Percentiles rank a stretch among this genome's conserved stretches.
phyloP scores from a whole-genome alignment of 2,888 invertebrate genomes.

The Catocala sponsa region DNA sequence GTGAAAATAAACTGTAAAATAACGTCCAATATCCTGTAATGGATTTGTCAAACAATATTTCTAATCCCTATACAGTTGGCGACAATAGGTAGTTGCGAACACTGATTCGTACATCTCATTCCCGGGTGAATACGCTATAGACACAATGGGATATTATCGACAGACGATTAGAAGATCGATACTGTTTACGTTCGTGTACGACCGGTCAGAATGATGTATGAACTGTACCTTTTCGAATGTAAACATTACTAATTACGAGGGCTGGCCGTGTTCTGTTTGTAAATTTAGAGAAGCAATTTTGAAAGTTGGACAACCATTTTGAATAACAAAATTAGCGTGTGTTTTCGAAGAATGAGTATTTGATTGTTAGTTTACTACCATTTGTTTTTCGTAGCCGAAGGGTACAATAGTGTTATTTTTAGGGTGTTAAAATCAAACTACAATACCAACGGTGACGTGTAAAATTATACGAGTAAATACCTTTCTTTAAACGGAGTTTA shows the following conservation, averaged over 20 bases:
- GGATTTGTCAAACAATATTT: constrained; percentile 16
- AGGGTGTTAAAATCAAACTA: no score
- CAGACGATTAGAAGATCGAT: constrained; percentile 37
- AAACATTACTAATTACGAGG: constrained; percentile 4
- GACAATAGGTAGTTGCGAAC: constrained; percentile 29
- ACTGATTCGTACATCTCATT: constrained; percentile 30
- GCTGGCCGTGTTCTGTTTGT: constrained; percentile 1
- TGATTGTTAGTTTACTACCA: no score
- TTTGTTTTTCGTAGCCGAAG: no score
- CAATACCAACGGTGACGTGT: no score
- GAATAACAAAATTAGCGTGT: background rate
- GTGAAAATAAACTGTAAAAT: background rate
- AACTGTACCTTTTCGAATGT: constrained; percentile 8
- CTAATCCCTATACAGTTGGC: constrained; percentile 2
- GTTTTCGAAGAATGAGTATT: no score
- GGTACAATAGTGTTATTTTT: no score
- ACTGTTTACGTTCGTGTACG: constrained; percentile 17
- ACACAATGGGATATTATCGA: constrained; percentile 35
- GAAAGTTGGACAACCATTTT: background rate
- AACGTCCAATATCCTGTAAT: constrained; percentile 5
- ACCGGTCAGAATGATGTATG: constrained; percentile 9
- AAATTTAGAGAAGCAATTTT: background rate
- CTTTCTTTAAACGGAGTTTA: no score
- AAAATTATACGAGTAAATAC: no score
- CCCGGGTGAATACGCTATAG: constrained; percentile 26